phyloP scores from a whole-genome alignment of 2,797 vertebrate genomes.

The Dryobates pubescens region DNA sequence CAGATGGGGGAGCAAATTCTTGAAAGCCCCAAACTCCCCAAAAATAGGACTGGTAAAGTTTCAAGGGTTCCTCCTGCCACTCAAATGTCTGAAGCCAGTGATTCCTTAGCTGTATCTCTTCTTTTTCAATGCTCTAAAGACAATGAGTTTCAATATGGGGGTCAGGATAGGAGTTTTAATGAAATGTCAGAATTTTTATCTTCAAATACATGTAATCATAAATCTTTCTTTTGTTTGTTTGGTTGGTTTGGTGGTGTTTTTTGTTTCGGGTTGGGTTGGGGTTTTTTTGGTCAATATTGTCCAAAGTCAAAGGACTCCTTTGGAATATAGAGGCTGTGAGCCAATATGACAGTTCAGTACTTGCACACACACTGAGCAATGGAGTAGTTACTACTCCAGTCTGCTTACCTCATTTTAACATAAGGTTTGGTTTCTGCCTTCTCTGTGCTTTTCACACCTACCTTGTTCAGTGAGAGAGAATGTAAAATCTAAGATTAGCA shows the following conservation, averaged over 20 bases:
- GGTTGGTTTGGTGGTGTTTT: too few relatives aligned
- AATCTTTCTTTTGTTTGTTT: neutral
- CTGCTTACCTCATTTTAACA: neutral
- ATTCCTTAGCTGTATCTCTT: neutral
- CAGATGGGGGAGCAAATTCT: neutral
- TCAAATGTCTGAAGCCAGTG: neutral
- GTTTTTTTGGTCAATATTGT: neutral
- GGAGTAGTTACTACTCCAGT: neutral
- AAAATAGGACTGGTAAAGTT: neutral
- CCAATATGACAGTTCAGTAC: neutral
- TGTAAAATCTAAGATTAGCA: neutral
- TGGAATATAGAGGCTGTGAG: neutral
- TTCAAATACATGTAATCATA: neutral
- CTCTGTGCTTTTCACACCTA: neutral
- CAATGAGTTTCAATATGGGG: neutral
- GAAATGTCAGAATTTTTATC: neutral
- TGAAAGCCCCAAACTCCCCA: neutral
- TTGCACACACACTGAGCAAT: neutral
- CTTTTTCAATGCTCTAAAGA: neutral
- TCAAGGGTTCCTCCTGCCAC: neutral
- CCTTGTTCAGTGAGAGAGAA: neutral
- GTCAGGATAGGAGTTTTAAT: neutral
- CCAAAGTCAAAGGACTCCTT: neutral
- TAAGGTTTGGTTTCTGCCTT: neutral
- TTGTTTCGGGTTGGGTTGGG: too few relatives aligned